Percentiles rank a stretch among this genome's conserved stretches.
Conservation (phyloP, 2,888 invertebrate species). For the Drosophila limbata region DNA sequence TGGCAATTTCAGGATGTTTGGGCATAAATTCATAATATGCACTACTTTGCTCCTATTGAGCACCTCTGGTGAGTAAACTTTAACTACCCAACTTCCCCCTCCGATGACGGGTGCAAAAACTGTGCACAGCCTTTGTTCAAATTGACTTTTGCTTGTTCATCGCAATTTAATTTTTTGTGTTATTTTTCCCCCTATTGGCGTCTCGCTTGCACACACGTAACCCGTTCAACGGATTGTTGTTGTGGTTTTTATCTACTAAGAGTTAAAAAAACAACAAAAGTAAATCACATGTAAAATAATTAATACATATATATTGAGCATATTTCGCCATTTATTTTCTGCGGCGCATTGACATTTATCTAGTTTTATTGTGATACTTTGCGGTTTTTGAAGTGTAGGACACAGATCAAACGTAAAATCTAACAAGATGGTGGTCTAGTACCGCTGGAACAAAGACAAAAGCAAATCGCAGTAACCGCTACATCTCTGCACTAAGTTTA, state of each 20-base stretch:
- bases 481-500: neutral
- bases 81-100: conserved; percentile 17
- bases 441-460: conserved; percentile 31
- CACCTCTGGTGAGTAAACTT: conserved; percentile 72
- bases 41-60: conserved; percentile 64
- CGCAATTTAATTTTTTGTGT: conserved; percentile 55
- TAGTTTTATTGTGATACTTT: conserved; percentile 40
- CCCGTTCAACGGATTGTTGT: conserved; percentile 36
- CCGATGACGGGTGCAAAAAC: conserved; percentile 32
- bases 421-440: conserved; percentile 51
- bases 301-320: conserved; percentile 12
- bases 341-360: conserved; percentile 41
- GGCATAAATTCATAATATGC: conserved; percentile 69
- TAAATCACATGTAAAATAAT: conserved; percentile 33
- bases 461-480: conserved; percentile 2
- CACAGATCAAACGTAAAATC: conserved; percentile 33
- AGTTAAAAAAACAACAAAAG: conserved; percentile 24
- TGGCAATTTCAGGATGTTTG: conserved; percentile 65
- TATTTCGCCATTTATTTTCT: conserved; percentile 13
- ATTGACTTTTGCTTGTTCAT: conserved; percentile 66
- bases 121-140: conserved; percentile 66
- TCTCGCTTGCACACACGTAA: conserved; percentile 53
- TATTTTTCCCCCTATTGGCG: conserved; percentile 40
- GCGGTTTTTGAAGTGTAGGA: conserved; percentile 30
- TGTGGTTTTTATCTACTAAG: conserved; percentile 51